These are phyloP conservation scores for Eilema sororculum DNA, from an alignment of 2,888 invertebrate species.

Conservation along the genomic window DNA sequence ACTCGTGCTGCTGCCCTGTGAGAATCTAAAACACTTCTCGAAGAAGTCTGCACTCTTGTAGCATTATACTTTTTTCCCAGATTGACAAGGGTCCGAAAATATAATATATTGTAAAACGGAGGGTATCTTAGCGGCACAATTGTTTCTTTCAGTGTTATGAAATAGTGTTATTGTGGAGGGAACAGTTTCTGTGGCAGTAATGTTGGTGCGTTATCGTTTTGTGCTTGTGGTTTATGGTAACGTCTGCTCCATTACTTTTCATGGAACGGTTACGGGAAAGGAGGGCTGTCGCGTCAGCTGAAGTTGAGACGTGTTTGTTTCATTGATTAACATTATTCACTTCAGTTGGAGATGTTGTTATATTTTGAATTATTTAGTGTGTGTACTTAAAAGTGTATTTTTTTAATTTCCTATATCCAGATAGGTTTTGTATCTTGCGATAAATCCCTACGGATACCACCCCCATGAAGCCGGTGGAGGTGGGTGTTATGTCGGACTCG, in stretches of 20 bases:
- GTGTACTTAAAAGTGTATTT: too few relatives aligned
- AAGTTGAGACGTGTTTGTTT: not conserved
- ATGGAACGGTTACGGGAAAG: not conserved
- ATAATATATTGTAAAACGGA: not conserved
- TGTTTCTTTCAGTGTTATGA: conserved; percentile 13
- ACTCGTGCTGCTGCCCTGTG: too few relatives aligned
- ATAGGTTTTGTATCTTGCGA: too few relatives aligned
- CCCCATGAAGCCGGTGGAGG: too few relatives aligned
- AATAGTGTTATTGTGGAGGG: conserved; percentile 14
- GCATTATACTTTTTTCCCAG: not conserved
- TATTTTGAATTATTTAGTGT: too few relatives aligned
- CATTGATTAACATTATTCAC: not conserved
- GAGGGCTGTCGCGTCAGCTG: conserved; percentile 3
- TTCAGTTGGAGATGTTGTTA: not conserved
- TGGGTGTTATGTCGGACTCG: too few relatives aligned
- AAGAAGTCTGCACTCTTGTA: not conserved
- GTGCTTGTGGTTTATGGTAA: not conserved
- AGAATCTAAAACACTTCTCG: too few relatives aligned
- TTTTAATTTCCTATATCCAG: too few relatives aligned
- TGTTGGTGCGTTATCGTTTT: conserved; percentile 11
- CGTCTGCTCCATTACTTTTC: conserved; percentile 6
- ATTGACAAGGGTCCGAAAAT: conserved; percentile 11
- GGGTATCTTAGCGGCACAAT: conserved; percentile 3
- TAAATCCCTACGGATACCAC: too few relatives aligned
- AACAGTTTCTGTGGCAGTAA: conserved; percentile 14